phyloP scores from a whole-genome alignment of 23 tunicate genomes.

The Halocynthia roretzi region DNA sequence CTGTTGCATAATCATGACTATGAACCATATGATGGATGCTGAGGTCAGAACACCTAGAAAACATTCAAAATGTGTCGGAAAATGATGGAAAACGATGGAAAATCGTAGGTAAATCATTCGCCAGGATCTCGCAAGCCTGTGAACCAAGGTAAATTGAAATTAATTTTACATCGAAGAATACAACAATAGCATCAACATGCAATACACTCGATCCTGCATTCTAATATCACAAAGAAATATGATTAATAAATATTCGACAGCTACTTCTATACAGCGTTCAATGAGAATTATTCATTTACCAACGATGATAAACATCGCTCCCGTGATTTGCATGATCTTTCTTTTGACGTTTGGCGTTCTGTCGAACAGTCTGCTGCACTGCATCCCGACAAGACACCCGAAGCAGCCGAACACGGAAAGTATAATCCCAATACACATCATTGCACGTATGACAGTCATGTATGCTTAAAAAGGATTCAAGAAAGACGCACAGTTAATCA shows the following conservation, averaged over 20 bases:
- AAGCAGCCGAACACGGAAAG: slow-evolving; percentile 35
- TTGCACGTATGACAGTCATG: slow-evolving; percentile 24
- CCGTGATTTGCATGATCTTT: slow-evolving; percentile 30
- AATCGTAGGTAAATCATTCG: not conserved
- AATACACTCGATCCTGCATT: too few species aligned
- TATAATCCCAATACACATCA: slow-evolving; percentile 52
- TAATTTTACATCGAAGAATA: too few species aligned
- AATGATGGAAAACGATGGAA: not conserved
- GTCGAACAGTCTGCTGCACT: slow-evolving; percentile 38
- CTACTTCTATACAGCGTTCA: not conserved
- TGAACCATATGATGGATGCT: slow-evolving; percentile 60
- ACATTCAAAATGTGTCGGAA: not conserved
- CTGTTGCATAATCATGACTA: slow-evolving; percentile 50
- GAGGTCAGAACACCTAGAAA: slow-evolving; percentile 42
- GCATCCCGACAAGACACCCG: slow-evolving; percentile 33
- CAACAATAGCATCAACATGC: too few species aligned
- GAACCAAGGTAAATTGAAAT: too few species aligned
- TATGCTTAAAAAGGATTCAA: slow-evolving; percentile 34
- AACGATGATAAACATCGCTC: slow-evolving; percentile 7
- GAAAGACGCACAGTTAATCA: not conserved
- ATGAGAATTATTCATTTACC: slow-evolving; percentile 12
- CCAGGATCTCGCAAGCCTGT: not conserved
- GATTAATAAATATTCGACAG: too few species aligned
- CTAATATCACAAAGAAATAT: too few species aligned
- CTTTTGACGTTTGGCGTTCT: slow-evolving; percentile 27